These are phyloP conservation scores for Pachyramphus minor DNA, from an alignment of 2,113 vertebrate genomes.

Conservation along the genomic window DNA sequence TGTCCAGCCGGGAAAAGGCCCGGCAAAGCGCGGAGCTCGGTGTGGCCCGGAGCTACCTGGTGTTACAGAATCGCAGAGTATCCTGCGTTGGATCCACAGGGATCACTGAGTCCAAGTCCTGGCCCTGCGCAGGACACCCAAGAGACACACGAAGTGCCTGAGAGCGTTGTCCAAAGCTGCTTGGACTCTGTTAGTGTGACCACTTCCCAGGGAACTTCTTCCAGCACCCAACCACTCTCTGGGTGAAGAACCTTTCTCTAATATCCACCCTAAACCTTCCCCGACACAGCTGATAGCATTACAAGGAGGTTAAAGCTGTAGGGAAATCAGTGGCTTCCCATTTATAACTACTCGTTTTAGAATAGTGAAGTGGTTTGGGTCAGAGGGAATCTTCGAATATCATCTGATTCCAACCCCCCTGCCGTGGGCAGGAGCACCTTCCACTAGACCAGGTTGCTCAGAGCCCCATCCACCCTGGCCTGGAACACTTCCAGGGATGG, in stretches of 20 bases:
- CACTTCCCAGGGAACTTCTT: background rate
- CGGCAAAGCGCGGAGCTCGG: accelerated
- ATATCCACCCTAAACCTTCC: background rate
- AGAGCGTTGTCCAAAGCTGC: background rate
- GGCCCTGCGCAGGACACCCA: background rate
- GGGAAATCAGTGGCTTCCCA: background rate
- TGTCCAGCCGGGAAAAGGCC: too few relatives aligned
- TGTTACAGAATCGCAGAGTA: too few relatives aligned
- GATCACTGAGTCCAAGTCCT: background rate
- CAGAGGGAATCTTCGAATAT: background rate
- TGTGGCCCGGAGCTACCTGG: background rate
- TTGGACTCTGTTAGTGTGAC: background rate
- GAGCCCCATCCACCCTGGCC: background rate
- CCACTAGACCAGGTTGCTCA: accelerated
- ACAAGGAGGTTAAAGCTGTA: background rate
- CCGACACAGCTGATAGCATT: background rate
- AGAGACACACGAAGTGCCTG: background rate
- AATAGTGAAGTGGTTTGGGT: background rate
- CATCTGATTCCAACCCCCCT: accelerated
- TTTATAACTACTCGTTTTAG: background rate
- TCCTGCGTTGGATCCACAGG: background rate
- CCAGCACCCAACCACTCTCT: too few relatives aligned
- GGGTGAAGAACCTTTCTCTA: background rate
- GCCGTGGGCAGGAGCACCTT: background rate
- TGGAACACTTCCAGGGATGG: background rate